These are phyloP conservation scores for Scaptomyza pallida DNA, from an alignment of 1,140 invertebrate species.

Conservation along the genomic window DNA sequence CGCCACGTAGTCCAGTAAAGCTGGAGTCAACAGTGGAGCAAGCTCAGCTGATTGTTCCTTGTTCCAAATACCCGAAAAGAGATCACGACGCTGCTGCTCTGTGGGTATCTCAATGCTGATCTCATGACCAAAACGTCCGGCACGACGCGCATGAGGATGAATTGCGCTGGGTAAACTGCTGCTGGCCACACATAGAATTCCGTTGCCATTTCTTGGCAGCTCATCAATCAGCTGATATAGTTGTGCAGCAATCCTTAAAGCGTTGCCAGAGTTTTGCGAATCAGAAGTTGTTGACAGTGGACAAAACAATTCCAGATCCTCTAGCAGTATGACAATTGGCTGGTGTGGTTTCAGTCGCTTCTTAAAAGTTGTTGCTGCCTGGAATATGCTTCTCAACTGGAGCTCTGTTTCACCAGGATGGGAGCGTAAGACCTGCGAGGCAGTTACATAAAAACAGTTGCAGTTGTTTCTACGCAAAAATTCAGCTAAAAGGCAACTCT, in stretches of 20 bases:
- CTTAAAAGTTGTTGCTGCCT: slow-evolving; percentile 70
- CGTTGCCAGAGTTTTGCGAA: slow-evolving; percentile 52
- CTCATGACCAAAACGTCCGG: slow-evolving; percentile 82
- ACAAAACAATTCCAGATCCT: slow-evolving; percentile 82
- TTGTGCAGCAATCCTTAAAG: slow-evolving; percentile 71
- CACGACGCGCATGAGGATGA: slow-evolving; percentile 76
- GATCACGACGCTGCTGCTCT: slow-evolving; percentile 44
- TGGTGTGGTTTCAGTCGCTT: slow-evolving; percentile 43
- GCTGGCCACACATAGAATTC: slow-evolving; percentile 83
- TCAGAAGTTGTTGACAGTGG: slow-evolving; percentile 45
- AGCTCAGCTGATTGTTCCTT: slow-evolving; percentile 2
- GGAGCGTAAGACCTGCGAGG: slow-evolving; percentile 61
- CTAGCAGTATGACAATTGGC: slow-evolving; percentile 75
- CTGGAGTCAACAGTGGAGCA: background rate
- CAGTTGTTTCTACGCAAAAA: slow-evolving; percentile 51
- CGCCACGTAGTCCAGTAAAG: slow-evolving; percentile 50
- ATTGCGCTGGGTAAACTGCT: slow-evolving; percentile 78
- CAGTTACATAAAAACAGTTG: slow-evolving; percentile 66
- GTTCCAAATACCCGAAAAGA: slow-evolving; percentile 44
- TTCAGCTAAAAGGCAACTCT: slow-evolving; percentile 55
- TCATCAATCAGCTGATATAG: slow-evolving; percentile 82
- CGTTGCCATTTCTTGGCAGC: slow-evolving; percentile 45
- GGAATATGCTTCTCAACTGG: slow-evolving; percentile 80
- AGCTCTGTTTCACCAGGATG: slow-evolving; percentile 84
- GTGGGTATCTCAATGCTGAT: slow-evolving; percentile 87